Evolutionary conservation across 2,113 vertebrate genomes (phyloP).

Genomic region (Hystrix cristata): DNA sequence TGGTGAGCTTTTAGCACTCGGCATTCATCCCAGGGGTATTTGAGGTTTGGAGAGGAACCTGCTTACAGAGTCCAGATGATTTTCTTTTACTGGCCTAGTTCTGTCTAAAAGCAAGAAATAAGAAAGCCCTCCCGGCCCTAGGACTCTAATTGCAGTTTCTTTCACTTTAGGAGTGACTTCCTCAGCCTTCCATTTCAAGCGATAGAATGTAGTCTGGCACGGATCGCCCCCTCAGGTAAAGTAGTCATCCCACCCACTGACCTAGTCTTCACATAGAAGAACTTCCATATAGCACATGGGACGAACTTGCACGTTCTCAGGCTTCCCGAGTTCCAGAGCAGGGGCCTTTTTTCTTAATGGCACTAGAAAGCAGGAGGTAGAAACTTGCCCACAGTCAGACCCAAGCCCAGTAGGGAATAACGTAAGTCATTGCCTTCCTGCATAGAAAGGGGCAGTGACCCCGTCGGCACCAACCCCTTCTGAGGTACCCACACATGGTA

Average conservation of each 20-base stretch:
- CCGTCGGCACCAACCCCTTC: neutral
- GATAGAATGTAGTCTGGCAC: slow-evolving; percentile 94
- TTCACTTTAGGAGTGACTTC: slow-evolving; percentile 93
- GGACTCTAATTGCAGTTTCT: slow-evolving; percentile 63
- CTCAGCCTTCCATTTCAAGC: slow-evolving; percentile 97
- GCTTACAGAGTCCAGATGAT: neutral
- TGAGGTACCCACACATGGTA: neutral
- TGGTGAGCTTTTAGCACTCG: neutral
- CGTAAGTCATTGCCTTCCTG: neutral
- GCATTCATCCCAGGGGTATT: neutral
- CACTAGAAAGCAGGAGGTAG: neutral
- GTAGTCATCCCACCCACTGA: neutral
- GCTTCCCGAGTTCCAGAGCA: neutral
- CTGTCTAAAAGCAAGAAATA: neutral
- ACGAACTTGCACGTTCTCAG: neutral
- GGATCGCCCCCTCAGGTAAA: slow-evolving; percentile 91
- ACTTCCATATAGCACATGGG: neutral
- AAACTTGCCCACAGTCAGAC: neutral
- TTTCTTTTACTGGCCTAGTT: neutral
- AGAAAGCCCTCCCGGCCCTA: neutral
- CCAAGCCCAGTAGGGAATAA: neutral
- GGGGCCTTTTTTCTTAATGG: slow-evolving; percentile 19
- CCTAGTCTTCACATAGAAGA: neutral
- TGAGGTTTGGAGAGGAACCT: neutral
- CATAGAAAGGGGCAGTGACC: neutral